Evolutionary conservation across 2,113 vertebrate genomes (phyloP).

Genomic region (Corythaixoides concolor): DNA sequence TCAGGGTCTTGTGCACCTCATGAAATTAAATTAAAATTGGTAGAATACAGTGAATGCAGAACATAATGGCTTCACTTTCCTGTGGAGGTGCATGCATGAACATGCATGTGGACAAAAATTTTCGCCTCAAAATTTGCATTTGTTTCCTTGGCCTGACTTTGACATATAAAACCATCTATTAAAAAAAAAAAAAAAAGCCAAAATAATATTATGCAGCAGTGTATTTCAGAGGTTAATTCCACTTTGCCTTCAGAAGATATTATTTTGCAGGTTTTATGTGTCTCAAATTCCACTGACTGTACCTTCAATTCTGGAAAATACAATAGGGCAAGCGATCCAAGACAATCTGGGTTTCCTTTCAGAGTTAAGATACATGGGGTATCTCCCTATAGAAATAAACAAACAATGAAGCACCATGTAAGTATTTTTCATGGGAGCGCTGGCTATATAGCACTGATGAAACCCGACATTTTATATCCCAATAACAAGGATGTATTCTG

Average conservation of each 20-base stretch:
- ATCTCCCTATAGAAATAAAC: neutral
- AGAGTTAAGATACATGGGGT: neutral
- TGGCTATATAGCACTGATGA: neutral
- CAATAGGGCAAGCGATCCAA: neutral
- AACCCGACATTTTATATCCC: neutral
- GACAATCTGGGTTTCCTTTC: neutral
- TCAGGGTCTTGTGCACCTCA: neutral
- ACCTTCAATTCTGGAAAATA: neutral
- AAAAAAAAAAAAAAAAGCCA: neutral
- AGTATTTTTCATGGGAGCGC: neutral
- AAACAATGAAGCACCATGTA: neutral
- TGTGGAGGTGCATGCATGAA: neutral
- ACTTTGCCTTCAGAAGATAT: neutral
- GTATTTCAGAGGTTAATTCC: neutral
- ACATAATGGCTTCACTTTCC: neutral
- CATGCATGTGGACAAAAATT: neutral
- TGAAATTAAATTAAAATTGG: neutral
- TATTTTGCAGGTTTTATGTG: neutral
- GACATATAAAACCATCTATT: neutral
- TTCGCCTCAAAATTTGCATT: neutral
- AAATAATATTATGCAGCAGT: neutral
- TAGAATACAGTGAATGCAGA: neutral
- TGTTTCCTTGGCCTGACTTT: neutral
- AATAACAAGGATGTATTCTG: neutral
- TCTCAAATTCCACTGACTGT: neutral